These are phyloP conservation scores for Arothron firmamentum DNA, from an alignment of 2,113 vertebrate genomes.

Conservation along the genomic window DNA sequence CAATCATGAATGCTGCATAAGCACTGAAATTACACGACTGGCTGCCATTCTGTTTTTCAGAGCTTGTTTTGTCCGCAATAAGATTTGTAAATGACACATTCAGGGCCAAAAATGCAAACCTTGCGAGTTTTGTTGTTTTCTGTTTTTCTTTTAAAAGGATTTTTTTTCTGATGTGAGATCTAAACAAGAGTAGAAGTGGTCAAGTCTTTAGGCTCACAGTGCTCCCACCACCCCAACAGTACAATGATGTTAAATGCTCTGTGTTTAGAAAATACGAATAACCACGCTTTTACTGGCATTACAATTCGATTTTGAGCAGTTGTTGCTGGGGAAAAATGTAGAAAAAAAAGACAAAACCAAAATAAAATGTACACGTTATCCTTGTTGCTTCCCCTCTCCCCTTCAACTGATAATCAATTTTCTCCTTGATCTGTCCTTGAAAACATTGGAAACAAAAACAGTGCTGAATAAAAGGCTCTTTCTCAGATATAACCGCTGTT, in stretches of 20 bases:
- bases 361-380: constrained; percentile 81
- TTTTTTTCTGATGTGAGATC: constrained; percentile 80
- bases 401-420: constrained; percentile 83
- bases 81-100: constrained; percentile 68
- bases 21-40: constrained; percentile 17
- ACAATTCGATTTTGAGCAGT: constrained; percentile 32
- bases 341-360: constrained; percentile 1
- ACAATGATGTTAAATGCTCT: constrained; percentile 27
- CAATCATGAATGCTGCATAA: constrained; percentile 27
- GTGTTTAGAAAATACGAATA: constrained; percentile 23
- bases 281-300: constrained; percentile 31
- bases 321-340: constrained; percentile 58
- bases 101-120: constrained; percentile 90
- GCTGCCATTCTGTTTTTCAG: constrained; percentile 10
- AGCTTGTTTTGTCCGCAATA: constrained; percentile 17
- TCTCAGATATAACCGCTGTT: constrained; percentile 41
- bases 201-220: constrained; percentile 26
- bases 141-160: constrained; percentile 67
- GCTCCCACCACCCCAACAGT: constrained; percentile 8
- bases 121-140: constrained; percentile 75
- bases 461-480: constrained; percentile 64
- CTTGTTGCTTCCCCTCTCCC: constrained; percentile 90
- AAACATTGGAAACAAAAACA: constrained; percentile 92
- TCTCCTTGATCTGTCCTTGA: constrained; percentile 89
- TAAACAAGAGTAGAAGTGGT: constrained; percentile 67